Percentiles rank a stretch among this genome's conserved stretches.
phyloP scores from a whole-genome alignment of 2,113 vertebrate species.

The Setophaga coronata region DNA sequence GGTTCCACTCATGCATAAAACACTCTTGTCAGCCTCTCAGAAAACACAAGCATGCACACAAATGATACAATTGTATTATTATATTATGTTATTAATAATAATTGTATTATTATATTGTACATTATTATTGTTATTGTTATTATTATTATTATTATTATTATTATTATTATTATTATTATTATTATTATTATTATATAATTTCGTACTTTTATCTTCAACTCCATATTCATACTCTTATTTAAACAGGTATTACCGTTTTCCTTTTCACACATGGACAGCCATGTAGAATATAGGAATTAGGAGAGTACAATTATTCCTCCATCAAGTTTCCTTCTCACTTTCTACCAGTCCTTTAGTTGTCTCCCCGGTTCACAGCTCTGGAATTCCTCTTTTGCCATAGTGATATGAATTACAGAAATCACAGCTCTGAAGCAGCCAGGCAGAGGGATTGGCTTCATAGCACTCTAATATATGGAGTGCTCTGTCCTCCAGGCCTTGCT shows the following conservation, averaged over 20 bases:
- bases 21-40: not conserved
- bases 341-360: not conserved
- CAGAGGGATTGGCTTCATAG: not conserved
- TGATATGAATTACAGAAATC: not conserved
- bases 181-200: not conserved
- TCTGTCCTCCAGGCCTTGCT: not conserved
- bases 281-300: not conserved
- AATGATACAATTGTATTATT: not conserved
- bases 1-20: not conserved
- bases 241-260: not conserved
- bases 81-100: not conserved
- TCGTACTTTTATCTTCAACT: not conserved
- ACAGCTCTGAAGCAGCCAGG: not conserved
- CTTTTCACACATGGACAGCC: not conserved
- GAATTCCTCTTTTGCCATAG: not conserved
- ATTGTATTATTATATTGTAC: not conserved
- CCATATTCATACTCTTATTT: not conserved
- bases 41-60: accelerated
- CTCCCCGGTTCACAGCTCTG: not conserved
- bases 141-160: not conserved
- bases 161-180: not conserved
- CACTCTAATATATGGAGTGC: not conserved
- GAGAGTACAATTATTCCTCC: not conserved
- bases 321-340: not conserved
- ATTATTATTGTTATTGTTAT: not conserved